phyloP scores from a whole-genome alignment of 1,140 invertebrate species.

The Dreissena polymorpha region DNA sequence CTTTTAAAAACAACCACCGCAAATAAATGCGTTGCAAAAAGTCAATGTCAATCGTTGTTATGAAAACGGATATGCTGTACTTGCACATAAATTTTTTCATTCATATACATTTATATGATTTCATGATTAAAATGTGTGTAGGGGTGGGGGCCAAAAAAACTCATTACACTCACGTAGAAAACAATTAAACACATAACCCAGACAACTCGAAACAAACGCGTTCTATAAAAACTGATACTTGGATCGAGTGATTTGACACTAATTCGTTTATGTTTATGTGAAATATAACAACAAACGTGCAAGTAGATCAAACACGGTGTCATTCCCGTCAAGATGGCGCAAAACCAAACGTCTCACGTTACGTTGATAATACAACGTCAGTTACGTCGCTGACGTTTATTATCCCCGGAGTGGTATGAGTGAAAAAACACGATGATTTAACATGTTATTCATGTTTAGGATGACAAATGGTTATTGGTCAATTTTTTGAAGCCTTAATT shows the following conservation, averaged over 20 bases:
- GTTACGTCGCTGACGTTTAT: background rate
- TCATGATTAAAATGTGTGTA: too few relatives aligned
- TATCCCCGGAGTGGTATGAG: background rate
- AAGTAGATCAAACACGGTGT: background rate
- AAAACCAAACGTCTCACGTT: background rate
- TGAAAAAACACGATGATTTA: slow-evolving; percentile 2
- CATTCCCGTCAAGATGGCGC: background rate
- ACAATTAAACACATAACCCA: too few relatives aligned
- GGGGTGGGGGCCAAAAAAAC: too few relatives aligned
- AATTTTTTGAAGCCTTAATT: background rate
- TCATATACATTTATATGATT: too few relatives aligned
- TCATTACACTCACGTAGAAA: too few relatives aligned
- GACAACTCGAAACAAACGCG: too few relatives aligned
- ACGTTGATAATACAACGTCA: background rate
- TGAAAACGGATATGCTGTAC: too few relatives aligned
- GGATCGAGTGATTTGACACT: slow-evolving; percentile 2
- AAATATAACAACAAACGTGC: background rate
- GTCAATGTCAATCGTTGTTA: too few relatives aligned
- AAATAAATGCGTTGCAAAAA: too few relatives aligned
- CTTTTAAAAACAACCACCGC: too few relatives aligned
- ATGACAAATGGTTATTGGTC: background rate
- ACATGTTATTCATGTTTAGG: background rate
- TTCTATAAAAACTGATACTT: background rate
- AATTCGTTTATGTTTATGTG: background rate
- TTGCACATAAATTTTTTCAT: too few relatives aligned